These are phyloP conservation scores for Urocitellus parryii DNA, from an alignment of 2,113 vertebrate species.

Conservation along the genomic window DNA sequence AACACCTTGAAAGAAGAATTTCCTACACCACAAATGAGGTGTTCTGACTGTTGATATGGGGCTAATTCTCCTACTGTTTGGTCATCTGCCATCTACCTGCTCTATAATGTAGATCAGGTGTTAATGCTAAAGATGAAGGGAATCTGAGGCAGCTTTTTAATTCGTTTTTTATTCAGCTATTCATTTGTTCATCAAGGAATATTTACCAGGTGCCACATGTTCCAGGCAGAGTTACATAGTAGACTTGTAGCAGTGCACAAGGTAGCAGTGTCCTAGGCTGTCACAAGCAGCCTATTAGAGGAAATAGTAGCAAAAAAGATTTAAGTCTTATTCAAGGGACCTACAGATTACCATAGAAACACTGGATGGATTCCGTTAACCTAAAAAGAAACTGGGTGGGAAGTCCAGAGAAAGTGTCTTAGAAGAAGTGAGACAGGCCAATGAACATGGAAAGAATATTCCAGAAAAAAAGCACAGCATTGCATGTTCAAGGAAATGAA, in stretches of 20 bases:
- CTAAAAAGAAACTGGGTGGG: background rate
- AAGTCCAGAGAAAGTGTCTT: background rate
- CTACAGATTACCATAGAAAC: too few relatives aligned
- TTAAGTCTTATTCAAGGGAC: background rate
- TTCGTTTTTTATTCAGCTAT: background rate
- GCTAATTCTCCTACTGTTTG: background rate
- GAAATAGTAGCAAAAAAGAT: background rate
- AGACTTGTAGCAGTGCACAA: background rate
- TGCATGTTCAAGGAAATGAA: background rate
- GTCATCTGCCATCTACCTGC: background rate
- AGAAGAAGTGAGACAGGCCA: background rate
- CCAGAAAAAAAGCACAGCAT: background rate
- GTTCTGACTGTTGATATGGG: background rate
- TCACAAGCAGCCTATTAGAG: background rate
- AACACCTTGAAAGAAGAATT: background rate
- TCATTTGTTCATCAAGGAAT: background rate
- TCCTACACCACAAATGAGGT: background rate
- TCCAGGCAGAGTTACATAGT: background rate
- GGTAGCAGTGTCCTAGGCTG: background rate
- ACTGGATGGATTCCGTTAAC: background rate
- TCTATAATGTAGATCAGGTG: background rate
- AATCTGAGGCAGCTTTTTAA: background rate
- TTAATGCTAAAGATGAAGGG: background rate
- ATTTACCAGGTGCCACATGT: background rate
- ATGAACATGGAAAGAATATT: background rate